Conservation (phyloP, 2,888 invertebrate genomes). For the Eulithis testata region DNA sequence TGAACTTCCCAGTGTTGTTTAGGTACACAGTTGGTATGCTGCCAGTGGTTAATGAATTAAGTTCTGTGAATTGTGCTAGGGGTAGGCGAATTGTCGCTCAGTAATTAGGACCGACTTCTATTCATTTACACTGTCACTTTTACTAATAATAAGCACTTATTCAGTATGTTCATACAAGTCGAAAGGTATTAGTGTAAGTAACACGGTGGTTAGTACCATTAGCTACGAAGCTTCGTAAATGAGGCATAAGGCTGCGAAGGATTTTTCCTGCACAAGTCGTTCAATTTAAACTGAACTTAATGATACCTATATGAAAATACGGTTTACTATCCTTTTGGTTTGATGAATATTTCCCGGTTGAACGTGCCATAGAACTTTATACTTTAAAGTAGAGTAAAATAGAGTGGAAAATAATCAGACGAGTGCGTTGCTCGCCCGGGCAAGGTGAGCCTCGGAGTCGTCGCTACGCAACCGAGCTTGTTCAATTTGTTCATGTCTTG, state of each 20-base stretch:
- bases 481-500: constrained; percentile 26
- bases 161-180: no score
- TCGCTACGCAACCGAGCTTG: constrained; percentile 40
- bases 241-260: constrained; percentile 6
- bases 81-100: no score
- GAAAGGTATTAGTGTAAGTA: no score
- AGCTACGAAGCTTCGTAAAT: no score
- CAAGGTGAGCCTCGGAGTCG: constrained; percentile 36
- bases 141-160: no score
- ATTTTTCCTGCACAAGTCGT: constrained; percentile 8
- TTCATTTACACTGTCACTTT: no score
- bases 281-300: constrained; percentile 12
- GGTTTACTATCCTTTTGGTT: constrained; percentile 10
- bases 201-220: no score
- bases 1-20: no score
- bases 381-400: constrained; percentile 5
- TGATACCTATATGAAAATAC: background rate
- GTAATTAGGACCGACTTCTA: no score
- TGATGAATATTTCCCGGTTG: background rate
- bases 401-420: constrained; percentile 15
- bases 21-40: no score
- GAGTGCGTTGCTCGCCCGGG: constrained; percentile 31
- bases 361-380: constrained; percentile 11
- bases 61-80: no score
- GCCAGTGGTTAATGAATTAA: no score